Evolutionary conservation across 2,113 vertebrate genomes (phyloP).

Genomic region (Spheniscus mendiculus): DNA sequence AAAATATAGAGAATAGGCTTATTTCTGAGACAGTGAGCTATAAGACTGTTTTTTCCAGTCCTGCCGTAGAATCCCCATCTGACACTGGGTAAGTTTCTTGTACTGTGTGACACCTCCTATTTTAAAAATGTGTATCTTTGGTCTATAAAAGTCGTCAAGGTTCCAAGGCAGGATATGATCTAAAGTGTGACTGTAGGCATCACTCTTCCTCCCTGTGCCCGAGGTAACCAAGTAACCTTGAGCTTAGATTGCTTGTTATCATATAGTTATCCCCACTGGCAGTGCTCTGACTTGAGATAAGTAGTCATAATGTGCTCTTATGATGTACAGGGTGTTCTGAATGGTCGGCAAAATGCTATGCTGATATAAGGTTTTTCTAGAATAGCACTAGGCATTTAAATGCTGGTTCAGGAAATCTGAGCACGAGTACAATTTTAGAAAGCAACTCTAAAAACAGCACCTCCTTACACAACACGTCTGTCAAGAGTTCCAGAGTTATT

Average conservation of each 20-base stretch:
- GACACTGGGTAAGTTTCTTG: background rate
- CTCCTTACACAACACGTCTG: background rate
- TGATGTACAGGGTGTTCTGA: background rate
- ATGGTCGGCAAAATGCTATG: background rate
- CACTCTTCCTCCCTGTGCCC: background rate
- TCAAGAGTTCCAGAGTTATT: background rate
- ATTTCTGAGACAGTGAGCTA: background rate
- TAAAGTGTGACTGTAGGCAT: background rate
- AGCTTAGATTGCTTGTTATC: background rate
- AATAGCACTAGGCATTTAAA: background rate
- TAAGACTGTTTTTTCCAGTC: background rate
- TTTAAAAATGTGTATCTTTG: background rate
- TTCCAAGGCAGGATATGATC: background rate
- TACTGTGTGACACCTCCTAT: background rate
- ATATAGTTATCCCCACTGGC: background rate
- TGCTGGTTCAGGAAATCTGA: conserved; percentile 33
- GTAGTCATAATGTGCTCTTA: background rate
- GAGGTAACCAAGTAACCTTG: background rate
- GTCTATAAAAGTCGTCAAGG: background rate
- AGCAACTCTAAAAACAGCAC: background rate
- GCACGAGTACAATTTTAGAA: background rate
- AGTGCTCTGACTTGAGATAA: background rate
- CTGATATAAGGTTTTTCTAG: background rate
- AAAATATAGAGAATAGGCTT: background rate
- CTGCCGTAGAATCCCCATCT: background rate